Conservation (phyloP, 2,797 vertebrate species). For the Atherinosoma microstoma region DNA sequence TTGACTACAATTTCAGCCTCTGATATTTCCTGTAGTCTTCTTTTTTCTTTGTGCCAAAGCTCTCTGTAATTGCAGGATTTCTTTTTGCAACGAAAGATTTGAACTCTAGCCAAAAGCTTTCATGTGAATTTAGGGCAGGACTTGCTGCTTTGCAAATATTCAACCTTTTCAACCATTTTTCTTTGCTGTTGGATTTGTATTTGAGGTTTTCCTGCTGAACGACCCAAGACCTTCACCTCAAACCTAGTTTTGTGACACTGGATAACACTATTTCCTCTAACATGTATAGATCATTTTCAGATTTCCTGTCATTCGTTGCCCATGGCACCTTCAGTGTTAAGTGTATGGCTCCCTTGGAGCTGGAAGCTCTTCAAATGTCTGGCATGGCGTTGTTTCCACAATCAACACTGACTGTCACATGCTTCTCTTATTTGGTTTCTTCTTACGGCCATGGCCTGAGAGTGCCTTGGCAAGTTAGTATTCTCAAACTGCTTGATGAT, state of each 20-base stretch:
- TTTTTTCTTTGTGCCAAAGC: neutral
- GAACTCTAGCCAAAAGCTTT: neutral
- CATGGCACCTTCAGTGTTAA: neutral
- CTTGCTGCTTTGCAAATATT: neutral
- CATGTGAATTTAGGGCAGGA: neutral
- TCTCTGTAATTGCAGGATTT: neutral
- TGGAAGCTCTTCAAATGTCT: neutral
- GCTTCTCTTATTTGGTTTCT: neutral
- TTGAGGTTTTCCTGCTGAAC: neutral
- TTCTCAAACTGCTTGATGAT: slow-evolving; percentile 1
- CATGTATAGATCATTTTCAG: neutral
- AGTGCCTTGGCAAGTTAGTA: neutral
- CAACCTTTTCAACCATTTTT: neutral
- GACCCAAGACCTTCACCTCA: neutral
- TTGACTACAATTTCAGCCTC: neutral
- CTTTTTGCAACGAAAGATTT: neutral
- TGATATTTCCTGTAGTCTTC: neutral
- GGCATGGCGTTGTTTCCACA: neutral
- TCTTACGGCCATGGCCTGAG: neutral
- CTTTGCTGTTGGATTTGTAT: neutral
- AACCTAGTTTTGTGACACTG: neutral
- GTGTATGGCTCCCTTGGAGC: neutral
- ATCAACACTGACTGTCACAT: neutral
- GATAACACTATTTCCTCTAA: neutral
- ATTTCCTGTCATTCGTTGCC: neutral